A percentile compares a stretch with the other conserved stretches of the same genome.
phyloP scores from a whole-genome alignment of 2,113 vertebrate species.

The Rhegmatorhina hoffmannsi region DNA sequence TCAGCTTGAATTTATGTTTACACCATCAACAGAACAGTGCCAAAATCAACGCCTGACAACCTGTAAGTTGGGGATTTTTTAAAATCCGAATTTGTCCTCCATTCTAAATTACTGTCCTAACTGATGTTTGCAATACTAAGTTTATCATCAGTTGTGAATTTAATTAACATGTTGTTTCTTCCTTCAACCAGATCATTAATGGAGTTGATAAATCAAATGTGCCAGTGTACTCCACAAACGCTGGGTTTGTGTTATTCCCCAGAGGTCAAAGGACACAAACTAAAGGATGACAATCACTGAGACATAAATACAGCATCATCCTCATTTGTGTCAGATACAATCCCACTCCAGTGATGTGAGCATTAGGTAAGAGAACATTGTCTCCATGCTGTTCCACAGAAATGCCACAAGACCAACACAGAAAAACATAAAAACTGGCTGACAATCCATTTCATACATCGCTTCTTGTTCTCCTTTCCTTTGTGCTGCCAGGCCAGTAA shows the following conservation, averaged over 20 bases:
- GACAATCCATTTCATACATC: background rate
- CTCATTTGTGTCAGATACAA: background rate
- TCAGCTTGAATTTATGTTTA: conserved; percentile 24
- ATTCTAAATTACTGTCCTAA: background rate
- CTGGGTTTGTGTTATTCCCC: background rate
- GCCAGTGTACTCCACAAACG: background rate
- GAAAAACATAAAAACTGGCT: background rate
- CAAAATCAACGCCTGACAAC: background rate
- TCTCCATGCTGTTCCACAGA: background rate
- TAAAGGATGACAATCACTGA: background rate
- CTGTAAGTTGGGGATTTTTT: background rate
- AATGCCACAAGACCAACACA: background rate
- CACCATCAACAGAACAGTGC: background rate
- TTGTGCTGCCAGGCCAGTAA: background rate
- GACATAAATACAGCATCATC: background rate
- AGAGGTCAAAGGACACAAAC: background rate
- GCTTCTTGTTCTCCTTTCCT: background rate
- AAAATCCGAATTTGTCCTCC: background rate
- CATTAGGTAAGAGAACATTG: background rate
- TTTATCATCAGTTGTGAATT: background rate
- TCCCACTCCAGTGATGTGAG: background rate
- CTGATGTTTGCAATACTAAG: background rate
- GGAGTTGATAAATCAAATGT: background rate
- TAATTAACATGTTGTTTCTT: background rate
- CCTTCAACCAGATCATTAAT: background rate